A percentile compares a stretch with the other conserved stretches of the same genome.
Evolutionary conservation across 2,888 invertebrate species (phyloP).

Genomic region (Dugesia japonica): DNA sequence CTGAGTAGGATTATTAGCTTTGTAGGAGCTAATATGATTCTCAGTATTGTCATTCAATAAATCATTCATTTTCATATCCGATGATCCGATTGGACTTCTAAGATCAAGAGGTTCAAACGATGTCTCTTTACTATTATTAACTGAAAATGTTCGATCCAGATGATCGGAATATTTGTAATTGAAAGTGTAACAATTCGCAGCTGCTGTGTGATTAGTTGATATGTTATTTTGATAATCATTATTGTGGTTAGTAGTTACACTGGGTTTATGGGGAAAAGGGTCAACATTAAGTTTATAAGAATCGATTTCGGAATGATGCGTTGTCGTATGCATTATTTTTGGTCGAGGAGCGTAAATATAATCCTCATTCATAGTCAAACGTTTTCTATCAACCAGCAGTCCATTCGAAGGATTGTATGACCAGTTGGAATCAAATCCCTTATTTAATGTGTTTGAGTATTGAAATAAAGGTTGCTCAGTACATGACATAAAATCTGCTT

Average conservation of each 20-base stretch:
- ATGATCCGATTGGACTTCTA: background rate
- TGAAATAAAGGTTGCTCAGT: background rate
- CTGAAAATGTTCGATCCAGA: background rate
- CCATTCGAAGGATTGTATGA: constrained; percentile 4
- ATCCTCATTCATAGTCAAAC: background rate
- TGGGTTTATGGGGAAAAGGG: background rate
- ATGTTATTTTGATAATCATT: background rate
- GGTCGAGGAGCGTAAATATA: background rate
- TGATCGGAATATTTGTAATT: constrained; percentile 9
- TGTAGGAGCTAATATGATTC: too few relatives aligned
- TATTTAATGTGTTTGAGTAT: background rate
- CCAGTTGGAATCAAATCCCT: constrained; percentile 9
- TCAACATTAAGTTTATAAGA: background rate
- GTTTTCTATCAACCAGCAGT: background rate
- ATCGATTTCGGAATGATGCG: background rate
- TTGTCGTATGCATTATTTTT: background rate
- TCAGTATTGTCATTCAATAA: background rate
- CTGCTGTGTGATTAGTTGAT: constrained; percentile 1
- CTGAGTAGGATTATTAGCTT: too few relatives aligned
- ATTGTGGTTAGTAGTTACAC: background rate
- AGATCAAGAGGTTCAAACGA: background rate
- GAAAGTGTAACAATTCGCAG: background rate
- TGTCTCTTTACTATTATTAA: background rate
- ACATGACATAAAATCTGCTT: background rate
- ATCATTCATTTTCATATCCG: background rate